A percentile compares a stretch with the other conserved stretches of the same genome.
phyloP scores from a whole-genome alignment of 2,888 invertebrate species.

The Danaus chrysippus region DNA sequence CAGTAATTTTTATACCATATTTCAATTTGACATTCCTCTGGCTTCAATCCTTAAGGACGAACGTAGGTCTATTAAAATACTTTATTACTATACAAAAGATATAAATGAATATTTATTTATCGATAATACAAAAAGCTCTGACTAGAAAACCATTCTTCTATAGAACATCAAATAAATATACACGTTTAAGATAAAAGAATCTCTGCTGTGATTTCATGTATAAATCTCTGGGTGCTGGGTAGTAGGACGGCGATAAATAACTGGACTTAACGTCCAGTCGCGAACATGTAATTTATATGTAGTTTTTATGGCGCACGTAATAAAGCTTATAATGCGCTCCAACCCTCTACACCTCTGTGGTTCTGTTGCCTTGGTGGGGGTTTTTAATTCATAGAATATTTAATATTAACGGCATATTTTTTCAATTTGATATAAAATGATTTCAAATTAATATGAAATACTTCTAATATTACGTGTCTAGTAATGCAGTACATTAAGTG shows the following conservation, averaged over 20 bases:
- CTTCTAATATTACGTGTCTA: no score
- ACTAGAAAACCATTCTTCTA: conserved; percentile 15
- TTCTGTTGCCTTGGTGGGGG: background rate
- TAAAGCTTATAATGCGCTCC: conserved; percentile 2
- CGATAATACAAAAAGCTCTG: background rate
- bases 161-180: conserved; percentile 29
- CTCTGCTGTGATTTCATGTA: conserved; percentile 54
- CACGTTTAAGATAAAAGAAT: conserved; percentile 46
- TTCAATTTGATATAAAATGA: background rate
- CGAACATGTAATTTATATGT: conserved; percentile 9
- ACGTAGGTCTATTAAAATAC: no score
- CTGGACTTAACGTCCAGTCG: conserved; percentile 43
- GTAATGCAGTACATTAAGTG: no score
- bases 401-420: background rate
- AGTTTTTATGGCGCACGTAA: conserved; percentile 5
- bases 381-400: conserved; percentile 3
- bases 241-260: conserved; percentile 71
- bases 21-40: no score
- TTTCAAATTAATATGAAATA: background rate
- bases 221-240: conserved; percentile 65
- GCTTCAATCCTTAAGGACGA: no score
- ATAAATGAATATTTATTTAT: background rate
- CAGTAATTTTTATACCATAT: no score
- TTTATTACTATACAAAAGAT: background rate
- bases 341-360: background rate